Base-by-base conservation (phyloP, 2,888 invertebrate species). In the Drosophila ustulata region DNA sequence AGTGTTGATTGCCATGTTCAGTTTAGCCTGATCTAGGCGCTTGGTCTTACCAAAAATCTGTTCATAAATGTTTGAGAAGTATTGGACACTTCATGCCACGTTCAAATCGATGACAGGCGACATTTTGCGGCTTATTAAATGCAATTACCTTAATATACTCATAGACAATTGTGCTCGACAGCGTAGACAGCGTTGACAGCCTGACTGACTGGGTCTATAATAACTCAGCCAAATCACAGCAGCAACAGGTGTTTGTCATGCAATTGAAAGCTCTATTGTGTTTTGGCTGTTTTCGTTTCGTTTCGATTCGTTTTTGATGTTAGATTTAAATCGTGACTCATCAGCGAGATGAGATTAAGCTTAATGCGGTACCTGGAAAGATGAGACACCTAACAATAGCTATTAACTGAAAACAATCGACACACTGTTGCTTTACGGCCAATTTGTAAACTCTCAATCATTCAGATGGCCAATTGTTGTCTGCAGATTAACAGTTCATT, bases 101-200 rank as follows among this genome's bases (percentile, higher is more conserved):
- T 59, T 37, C 26, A 47, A 67, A 45, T 55, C 65, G 58, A 64
- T 72, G 71, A 49, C 65, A 53, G 57, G 9, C 45, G 25, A 66
- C 26, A 18, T n/a, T 37, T 41, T 43, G 62, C 55, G 62, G 64
- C 67, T 82, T 78, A 82, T 87, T 87, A 84, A 82, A 87, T 75
- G 86, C 75, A 89, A 85, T 85, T 89, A 88, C 64, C 63, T 79
- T 89, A 85, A 88, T 82, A 71, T 78, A 87, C 88, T 32, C 57
- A 47, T 32, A 57, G 32, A 82, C 73, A 71, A 70, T 88, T 88
- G 70, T 66, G 56, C 41, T 57, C 25, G 34, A 58, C 39, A 41
- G 34, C 11, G 11, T 1, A 11, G 34, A 34, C 34, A 77, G 65
- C 75, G 82, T 73, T 88, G 81, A 83, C 83, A 80, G 84, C 26